Conservation (phyloP, 2,797 vertebrate genomes). For the Acanthornis magna region DNA sequence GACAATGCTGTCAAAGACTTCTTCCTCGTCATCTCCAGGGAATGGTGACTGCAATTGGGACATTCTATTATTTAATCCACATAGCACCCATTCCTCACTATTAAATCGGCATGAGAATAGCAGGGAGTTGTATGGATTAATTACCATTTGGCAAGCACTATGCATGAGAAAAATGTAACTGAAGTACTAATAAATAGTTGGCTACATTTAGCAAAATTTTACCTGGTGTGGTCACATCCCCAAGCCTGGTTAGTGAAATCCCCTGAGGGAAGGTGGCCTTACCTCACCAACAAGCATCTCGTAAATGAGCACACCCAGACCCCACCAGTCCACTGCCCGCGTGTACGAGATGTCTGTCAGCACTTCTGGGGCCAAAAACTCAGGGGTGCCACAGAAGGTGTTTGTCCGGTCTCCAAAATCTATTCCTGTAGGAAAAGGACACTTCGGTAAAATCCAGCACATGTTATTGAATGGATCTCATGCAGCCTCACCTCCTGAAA, state of each 20-base stretch:
- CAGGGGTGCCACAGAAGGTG: constrained; percentile 95
- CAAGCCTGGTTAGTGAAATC: not conserved
- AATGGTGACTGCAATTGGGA: constrained; percentile 84
- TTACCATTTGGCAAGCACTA: not conserved
- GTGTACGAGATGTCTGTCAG: constrained; percentile 91
- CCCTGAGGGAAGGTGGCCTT: constrained; percentile 30
- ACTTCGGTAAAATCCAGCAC: not conserved
- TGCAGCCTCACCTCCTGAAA: not conserved
- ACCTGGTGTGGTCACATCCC: not conserved
- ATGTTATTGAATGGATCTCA: not conserved
- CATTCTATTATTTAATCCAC: not conserved
- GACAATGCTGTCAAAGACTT: constrained; percentile 96
- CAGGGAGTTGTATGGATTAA: not conserved
- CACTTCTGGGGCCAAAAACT: constrained; percentile 95
- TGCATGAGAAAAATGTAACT: not conserved
- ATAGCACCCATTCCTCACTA: not conserved
- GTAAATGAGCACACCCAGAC: constrained; percentile 90
- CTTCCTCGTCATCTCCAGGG: constrained; percentile 94
- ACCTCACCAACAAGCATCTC: constrained; percentile 99
- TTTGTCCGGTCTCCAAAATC: constrained; percentile 90
- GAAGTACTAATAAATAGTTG: not conserved
- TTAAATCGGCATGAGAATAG: not conserved
- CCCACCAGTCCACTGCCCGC: constrained; percentile 97
- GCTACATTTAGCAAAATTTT: not conserved
- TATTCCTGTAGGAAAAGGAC: constrained; percentile 80